A percentile compares a stretch with the other conserved stretches of the same genome.
These are phyloP conservation scores for Fringilla coelebs DNA, from an alignment of 2,797 vertebrate species.

Conservation along the genomic window DNA sequence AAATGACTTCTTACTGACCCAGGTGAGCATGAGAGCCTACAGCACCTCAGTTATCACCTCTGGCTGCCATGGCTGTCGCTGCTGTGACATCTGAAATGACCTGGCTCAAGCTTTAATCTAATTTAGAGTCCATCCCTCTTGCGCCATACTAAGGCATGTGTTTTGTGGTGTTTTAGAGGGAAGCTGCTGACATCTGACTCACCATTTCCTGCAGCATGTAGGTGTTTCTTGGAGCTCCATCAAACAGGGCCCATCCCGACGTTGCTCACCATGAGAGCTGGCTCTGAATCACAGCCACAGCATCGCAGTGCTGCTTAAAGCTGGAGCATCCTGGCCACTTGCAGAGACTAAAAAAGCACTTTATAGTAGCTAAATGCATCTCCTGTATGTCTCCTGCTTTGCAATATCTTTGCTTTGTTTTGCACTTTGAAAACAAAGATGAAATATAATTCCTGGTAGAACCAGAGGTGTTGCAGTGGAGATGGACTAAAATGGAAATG, in stretches of 20 bases:
- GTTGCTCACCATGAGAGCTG: neutral
- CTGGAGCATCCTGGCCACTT: neutral
- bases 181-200: constrained; percentile 22
- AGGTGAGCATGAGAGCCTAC: neutral
- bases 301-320: neutral
- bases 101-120: neutral
- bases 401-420: neutral
- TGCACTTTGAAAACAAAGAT: neutral
- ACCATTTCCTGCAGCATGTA: neutral
- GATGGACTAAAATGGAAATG: neutral
- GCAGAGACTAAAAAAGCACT: neutral
- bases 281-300: neutral
- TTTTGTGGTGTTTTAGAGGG: neutral
- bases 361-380: neutral
- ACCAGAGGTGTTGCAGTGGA: neutral
- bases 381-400: neutral
- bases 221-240: constrained; percentile 7
- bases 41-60: neutral
- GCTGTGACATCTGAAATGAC: neutral
- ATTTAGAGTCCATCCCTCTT: neutral
- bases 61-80: neutral
- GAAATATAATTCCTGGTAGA: neutral
- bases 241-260: neutral
- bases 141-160: neutral
- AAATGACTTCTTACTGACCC: neutral